These are phyloP conservation scores for Erebia epiphron DNA, from an alignment of 2,888 invertebrate genomes.

Conservation along the genomic window DNA sequence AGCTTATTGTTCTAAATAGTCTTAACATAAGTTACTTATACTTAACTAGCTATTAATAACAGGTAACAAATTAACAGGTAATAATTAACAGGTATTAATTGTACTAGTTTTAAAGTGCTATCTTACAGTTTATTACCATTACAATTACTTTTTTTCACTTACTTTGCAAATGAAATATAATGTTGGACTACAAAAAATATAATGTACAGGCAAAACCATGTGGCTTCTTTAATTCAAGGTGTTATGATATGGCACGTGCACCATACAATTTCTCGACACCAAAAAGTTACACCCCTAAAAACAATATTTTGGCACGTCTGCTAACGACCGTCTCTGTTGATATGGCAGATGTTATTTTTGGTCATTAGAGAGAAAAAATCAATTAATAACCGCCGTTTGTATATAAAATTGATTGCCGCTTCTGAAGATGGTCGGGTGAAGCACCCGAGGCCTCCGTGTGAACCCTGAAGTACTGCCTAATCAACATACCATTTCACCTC, in stretches of 20 bases:
- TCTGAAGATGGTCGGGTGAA: conserved; percentile 72
- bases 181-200: no score
- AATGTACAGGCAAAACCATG: neutral
- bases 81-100: no score
- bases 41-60: no score
- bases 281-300: conserved; percentile 40
- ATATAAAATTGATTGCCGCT: conserved; percentile 81
- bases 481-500: conserved; percentile 48
- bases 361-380: conserved; percentile 76
- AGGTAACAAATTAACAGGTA: no score
- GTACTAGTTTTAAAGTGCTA: no score
- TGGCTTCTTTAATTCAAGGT: conserved; percentile 8
- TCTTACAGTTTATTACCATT: no score
- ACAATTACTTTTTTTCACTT: no score
- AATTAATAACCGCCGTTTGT: conserved; percentile 78
- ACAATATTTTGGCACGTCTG: conserved; percentile 67
- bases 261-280: conserved; percentile 28
- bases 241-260: conserved; percentile 39
- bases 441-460: conserved; percentile 66
- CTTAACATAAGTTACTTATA: no score
- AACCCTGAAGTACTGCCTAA: conserved; percentile 72
- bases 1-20: no score
- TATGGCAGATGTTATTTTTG: conserved; percentile 78
- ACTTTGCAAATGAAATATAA: no score
- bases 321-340: conserved; percentile 68